Evolutionary conservation across 1,140 invertebrate species (phyloP).

Genomic region (Heliconius eleuchia): DNA sequence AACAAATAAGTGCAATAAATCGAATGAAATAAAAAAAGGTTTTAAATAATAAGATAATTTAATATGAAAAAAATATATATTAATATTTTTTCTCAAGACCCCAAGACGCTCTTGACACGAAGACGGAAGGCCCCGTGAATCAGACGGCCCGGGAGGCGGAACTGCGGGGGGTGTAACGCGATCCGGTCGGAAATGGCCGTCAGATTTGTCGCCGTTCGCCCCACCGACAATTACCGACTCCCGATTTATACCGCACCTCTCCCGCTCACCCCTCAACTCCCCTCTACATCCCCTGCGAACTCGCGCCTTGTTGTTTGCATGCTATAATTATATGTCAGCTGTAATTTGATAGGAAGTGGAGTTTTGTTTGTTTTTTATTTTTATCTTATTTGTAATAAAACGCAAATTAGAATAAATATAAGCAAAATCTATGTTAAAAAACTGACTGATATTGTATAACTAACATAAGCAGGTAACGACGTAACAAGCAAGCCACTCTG

Average conservation of each 20-base stretch:
- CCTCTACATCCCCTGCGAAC: neutral
- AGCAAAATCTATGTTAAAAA: no score
- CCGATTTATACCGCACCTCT: slow-evolving; percentile 47
- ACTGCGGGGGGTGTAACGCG: slow-evolving; percentile 45
- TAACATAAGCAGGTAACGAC: neutral
- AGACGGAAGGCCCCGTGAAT: slow-evolving; percentile 22
- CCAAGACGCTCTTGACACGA: neutral
- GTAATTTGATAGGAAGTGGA: slow-evolving; percentile 25
- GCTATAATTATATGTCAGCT: slow-evolving; percentile 33
- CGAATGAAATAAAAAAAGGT: neutral
- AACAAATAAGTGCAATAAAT: no score
- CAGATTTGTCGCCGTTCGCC: slow-evolving; percentile 62
- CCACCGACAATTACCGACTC: slow-evolving; percentile 56
- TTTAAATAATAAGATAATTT: neutral
- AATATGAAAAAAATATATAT: neutral
- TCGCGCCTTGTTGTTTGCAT: slow-evolving; percentile 31
- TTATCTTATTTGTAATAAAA: neutral
- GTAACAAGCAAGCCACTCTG: neutral
- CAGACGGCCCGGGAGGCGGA: slow-evolving; percentile 29
- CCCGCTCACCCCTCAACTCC: neutral
- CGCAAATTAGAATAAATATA: neutral
- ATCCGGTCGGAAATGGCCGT: slow-evolving; percentile 61
- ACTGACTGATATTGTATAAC: neutral
- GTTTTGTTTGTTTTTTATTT: slow-evolving; percentile 12
- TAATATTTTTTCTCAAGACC: neutral